Conservation (phyloP, 2,113 vertebrate species). For the Cebus imitator region DNA sequence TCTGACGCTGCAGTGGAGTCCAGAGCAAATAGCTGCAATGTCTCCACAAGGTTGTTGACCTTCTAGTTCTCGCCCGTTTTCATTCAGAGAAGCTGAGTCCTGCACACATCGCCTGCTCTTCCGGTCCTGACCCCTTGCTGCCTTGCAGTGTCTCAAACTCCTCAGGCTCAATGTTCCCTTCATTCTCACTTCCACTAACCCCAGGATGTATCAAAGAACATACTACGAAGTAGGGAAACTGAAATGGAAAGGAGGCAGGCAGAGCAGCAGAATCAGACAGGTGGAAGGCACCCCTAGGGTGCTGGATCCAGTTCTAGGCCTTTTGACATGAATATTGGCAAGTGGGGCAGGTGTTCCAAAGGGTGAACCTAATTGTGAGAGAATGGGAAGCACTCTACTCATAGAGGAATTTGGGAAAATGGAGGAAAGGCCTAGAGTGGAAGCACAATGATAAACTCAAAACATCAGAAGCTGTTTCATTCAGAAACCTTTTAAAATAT, state of each 20-base stretch:
- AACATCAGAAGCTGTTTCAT: not conserved
- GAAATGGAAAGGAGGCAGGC: not conserved
- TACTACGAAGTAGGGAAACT: not conserved
- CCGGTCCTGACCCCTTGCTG: not conserved
- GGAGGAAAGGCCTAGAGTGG: not conserved
- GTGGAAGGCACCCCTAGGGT: too few species aligned
- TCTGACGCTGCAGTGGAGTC: not conserved
- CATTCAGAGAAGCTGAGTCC: not conserved
- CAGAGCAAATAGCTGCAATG: not conserved
- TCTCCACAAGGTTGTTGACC: not conserved
- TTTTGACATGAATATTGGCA: fast-evolving
- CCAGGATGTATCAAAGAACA: not conserved
- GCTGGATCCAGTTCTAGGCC: not conserved
- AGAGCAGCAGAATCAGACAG: not conserved
- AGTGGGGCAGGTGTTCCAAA: not conserved
- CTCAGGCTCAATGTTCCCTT: too few species aligned
- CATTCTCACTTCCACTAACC: not conserved
- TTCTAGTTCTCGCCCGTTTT: not conserved
- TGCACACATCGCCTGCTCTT: fast-evolving
- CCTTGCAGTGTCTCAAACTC: too few species aligned
- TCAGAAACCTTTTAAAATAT: not conserved
- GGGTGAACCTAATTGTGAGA: fast-evolving
- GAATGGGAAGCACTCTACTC: fast-evolving
- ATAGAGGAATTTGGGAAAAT: not conserved
- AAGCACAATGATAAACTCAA: not conserved